Percentiles rank a stretch among this genome's conserved stretches.
These are phyloP conservation scores for Bufotes viridis DNA, from an alignment of 2,797 vertebrate species.

Conservation along the genomic window DNA sequence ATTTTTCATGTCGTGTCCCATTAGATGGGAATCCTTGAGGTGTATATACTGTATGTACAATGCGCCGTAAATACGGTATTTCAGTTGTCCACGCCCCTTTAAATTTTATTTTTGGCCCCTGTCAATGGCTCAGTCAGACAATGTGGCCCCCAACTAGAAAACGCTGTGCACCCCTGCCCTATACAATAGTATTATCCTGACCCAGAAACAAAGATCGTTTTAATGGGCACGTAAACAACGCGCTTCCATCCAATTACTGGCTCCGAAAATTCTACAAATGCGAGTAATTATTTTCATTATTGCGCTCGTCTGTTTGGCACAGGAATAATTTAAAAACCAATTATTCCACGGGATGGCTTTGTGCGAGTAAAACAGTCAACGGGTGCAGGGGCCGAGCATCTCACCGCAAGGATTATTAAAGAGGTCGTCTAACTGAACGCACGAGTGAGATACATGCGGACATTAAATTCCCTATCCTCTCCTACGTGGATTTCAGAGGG, in stretches of 20 bases:
- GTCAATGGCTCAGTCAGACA: too few relatives aligned
- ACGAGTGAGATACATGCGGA: not conserved
- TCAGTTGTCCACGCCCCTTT: too few relatives aligned
- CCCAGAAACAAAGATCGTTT: not conserved
- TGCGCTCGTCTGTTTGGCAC: not conserved
- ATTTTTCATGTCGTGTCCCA: too few relatives aligned
- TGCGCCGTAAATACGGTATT: too few relatives aligned
- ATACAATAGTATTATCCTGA: not conserved
- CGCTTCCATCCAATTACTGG: not conserved
- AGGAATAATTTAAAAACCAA: conserved; percentile 11
- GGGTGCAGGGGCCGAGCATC: not conserved
- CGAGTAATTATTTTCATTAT: conserved; percentile 24
- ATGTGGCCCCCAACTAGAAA: too few relatives aligned
- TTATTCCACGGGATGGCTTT: conserved; percentile 1
- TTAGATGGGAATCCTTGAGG: too few relatives aligned
- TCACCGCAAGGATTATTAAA: not conserved
- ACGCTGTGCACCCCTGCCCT: not conserved
- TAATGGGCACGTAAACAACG: not conserved
- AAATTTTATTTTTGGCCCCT: too few relatives aligned
- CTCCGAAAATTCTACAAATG: not conserved
- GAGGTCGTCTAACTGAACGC: not conserved
- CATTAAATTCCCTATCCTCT: too few relatives aligned
- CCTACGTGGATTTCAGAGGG: too few relatives aligned
- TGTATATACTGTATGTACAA: too few relatives aligned
- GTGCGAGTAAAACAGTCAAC: not conserved